A percentile compares a stretch with the other conserved stretches of the same genome.
These are phyloP conservation scores for Sceloporus tristichus DNA, from an alignment of 2,113 vertebrate species.

Conservation along the genomic window DNA sequence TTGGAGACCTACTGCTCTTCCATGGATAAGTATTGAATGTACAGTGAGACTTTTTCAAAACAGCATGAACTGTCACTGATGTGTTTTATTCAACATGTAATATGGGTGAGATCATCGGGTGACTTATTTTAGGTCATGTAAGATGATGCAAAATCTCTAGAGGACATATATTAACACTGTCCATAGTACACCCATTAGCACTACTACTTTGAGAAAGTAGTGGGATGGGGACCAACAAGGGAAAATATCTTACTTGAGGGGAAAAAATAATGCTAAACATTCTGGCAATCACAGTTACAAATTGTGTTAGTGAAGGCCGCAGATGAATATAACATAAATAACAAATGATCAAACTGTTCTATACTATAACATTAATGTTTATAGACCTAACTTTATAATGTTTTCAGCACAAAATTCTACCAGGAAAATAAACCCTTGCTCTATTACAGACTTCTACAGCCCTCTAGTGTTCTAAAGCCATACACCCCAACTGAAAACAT, in stretches of 20 bases:
- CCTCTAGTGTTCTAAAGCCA: constrained; percentile 77
- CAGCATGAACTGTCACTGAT: background rate
- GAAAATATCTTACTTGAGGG: background rate
- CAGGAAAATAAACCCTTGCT: background rate
- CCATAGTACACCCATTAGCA: background rate
- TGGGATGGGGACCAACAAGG: background rate
- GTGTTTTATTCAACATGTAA: no score
- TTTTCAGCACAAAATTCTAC: constrained; percentile 12
- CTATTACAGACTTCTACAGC: constrained; percentile 74
- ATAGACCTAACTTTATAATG: constrained; percentile 10
- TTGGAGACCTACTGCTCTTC: background rate
- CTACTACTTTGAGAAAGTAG: background rate
- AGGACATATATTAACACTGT: background rate
- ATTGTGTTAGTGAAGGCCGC: constrained; percentile 19
- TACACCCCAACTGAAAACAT: constrained; percentile 55
- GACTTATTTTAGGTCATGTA: background rate
- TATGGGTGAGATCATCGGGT: background rate
- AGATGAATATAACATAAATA: background rate
- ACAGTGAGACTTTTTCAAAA: no score
- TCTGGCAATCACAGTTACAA: constrained; percentile 18
- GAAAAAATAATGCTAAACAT: background rate
- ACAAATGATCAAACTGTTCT: background rate
- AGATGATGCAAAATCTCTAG: background rate
- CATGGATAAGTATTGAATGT: background rate
- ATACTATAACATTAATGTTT: background rate